A percentile compares a stretch with the other conserved stretches of the same genome.
These are phyloP conservation scores for Tragelaphus strepsiceros DNA, from an alignment of 2,113 vertebrate species.

Conservation along the genomic window DNA sequence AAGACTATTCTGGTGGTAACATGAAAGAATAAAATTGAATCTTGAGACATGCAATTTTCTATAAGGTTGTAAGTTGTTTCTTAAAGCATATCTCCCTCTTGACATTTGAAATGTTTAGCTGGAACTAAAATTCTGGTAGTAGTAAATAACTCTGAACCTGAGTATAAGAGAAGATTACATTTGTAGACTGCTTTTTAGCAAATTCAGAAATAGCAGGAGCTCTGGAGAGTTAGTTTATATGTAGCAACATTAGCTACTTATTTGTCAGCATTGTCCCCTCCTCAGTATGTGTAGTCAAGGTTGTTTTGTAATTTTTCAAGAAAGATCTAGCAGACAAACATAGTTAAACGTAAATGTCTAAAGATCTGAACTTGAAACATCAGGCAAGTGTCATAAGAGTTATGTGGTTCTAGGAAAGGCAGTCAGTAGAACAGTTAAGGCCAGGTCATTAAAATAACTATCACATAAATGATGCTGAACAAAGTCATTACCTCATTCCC, in stretches of 20 bases:
- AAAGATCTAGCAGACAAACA: not conserved
- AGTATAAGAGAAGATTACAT: conserved; percentile 21
- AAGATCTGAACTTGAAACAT: not conserved
- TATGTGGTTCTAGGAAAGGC: not conserved
- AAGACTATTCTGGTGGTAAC: conserved; percentile 4
- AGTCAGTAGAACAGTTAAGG: not conserved
- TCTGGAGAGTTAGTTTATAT: not conserved
- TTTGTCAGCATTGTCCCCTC: not conserved
- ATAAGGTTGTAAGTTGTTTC: conserved; percentile 52
- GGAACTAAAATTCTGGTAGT: not conserved
- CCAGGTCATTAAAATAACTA: not conserved
- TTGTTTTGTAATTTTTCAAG: conserved; percentile 5
- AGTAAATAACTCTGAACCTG: conserved; percentile 27
- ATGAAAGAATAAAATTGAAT: conserved; percentile 38
- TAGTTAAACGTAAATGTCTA: not conserved
- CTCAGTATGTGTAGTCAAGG: not conserved
- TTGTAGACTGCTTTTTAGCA: not conserved
- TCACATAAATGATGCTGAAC: not conserved
- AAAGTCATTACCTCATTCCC: not conserved
- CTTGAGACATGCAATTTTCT: conserved; percentile 55
- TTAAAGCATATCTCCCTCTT: conserved; percentile 23
- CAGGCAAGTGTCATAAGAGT: not conserved
- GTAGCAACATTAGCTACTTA: not conserved
- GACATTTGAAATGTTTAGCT: conserved; percentile 46
- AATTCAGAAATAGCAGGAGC: not conserved